Conservation (phyloP, 2,797 vertebrate species). For the Schizopygopsis malacanthus region DNA sequence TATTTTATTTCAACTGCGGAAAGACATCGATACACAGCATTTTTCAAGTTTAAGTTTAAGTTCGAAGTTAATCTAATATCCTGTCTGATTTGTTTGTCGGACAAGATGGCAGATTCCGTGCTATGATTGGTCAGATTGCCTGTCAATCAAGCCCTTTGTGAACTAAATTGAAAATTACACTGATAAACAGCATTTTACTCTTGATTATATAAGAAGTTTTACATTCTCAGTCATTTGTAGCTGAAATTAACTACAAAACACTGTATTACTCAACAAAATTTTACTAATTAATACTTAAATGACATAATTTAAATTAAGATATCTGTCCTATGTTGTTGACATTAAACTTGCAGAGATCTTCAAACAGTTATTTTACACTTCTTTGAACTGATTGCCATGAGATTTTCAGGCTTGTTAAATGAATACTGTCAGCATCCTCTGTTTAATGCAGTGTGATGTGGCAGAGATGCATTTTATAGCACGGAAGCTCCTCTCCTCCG, state of each 20-base stretch:
- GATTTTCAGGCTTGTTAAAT: conserved; percentile 36
- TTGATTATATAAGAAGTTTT: neutral
- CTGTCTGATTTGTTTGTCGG: too few species aligned
- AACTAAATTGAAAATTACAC: neutral
- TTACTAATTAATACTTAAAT: neutral
- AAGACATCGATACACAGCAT: too few species aligned
- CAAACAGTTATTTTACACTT: conserved; percentile 3
- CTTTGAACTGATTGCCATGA: conserved; percentile 17
- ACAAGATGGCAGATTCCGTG: too few species aligned
- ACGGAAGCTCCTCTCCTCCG: conserved; percentile 37
- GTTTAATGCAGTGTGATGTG: conserved; percentile 40
- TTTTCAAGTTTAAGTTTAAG: too few species aligned
- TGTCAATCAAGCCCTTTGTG: too few species aligned
- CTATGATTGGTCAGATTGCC: too few species aligned
- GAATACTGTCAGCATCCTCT: conserved; percentile 41
- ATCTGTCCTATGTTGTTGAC: neutral
- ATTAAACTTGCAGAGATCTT: conserved; percentile 13
- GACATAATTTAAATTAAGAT: neutral
- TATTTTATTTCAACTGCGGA: too few species aligned
- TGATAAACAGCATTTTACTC: neutral
- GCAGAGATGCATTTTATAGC: conserved; percentile 48
- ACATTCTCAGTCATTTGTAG: neutral
- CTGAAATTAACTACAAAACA: neutral
- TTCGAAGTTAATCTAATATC: too few species aligned
- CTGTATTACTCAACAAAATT: neutral